phyloP scores from a whole-genome alignment of 2,888 invertebrate genomes.

The Eilema depressum region DNA sequence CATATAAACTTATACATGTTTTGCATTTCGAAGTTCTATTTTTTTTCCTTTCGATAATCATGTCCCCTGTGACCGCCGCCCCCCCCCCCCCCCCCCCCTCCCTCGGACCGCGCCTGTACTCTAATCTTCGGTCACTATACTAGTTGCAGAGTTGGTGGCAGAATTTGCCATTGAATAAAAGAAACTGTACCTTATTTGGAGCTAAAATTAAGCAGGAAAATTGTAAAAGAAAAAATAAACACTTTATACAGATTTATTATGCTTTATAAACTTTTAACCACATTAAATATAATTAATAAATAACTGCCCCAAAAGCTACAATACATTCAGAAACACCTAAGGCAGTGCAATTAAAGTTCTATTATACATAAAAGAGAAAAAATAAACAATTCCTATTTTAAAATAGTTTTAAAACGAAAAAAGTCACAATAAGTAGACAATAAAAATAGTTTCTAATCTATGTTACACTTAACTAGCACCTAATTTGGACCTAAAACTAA shows the following conservation, averaged over 20 bases:
- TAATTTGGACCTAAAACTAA: constrained; percentile 57
- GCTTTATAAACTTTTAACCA: constrained; percentile 63
- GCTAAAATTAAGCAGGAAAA: neutral
- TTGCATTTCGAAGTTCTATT: too few species aligned
- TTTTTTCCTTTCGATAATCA: too few species aligned
- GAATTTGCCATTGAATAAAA: neutral
- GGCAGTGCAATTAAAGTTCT: constrained; percentile 63
- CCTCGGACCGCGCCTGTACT: too few species aligned
- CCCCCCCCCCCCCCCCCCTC: too few species aligned
- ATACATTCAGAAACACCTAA: constrained; percentile 49
- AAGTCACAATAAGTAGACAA: constrained; percentile 43
- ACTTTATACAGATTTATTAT: constrained; percentile 57
- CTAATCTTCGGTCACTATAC: too few species aligned
- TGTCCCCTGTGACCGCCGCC: too few species aligned
- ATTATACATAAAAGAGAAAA: constrained; percentile 41
- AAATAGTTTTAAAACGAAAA: constrained; percentile 42
- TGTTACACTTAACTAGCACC: constrained; percentile 66
- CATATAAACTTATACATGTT: neutral
- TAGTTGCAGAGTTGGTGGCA: neutral
- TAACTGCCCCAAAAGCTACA: constrained; percentile 58
- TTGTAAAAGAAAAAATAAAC: constrained; percentile 25
- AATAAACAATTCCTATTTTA: constrained; percentile 38
- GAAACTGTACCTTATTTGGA: neutral
- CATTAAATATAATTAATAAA: constrained; percentile 63
- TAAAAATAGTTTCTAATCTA: constrained; percentile 37